Evolutionary conservation across 2,113 vertebrate genomes (phyloP).

Genomic region (Upupa epops): DNA sequence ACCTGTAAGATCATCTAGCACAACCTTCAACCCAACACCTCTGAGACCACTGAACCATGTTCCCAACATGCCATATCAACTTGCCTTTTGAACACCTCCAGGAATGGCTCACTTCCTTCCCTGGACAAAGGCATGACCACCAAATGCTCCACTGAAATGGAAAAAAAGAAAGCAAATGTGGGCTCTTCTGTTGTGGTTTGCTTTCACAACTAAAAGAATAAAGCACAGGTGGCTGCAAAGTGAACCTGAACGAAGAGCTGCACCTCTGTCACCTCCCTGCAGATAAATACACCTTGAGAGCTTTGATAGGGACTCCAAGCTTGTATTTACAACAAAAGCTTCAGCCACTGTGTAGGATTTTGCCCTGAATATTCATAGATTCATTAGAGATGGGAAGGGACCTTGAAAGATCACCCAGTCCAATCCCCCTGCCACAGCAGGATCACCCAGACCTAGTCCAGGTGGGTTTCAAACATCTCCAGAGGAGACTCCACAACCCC

Average conservation of each 20-base stretch:
- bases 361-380: not conserved
- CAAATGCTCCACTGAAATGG: not conserved
- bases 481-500: too few relatives aligned
- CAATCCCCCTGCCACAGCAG: too few relatives aligned
- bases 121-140: fast-evolving
- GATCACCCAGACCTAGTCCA: too few relatives aligned
- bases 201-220: not conserved
- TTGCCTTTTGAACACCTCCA: too few relatives aligned
- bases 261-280: too few relatives aligned
- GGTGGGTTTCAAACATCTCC: too few relatives aligned
- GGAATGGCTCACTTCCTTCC: not conserved
- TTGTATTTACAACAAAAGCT: not conserved
- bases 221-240: not conserved
- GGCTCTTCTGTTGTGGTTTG: not conserved
- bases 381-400: too few relatives aligned
- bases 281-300: fast-evolving
- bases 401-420: too few relatives aligned
- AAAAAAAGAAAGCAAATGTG: not conserved
- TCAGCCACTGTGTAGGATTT: fast-evolving
- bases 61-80: too few relatives aligned
- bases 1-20: too few relatives aligned
- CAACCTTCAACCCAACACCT: too few relatives aligned
- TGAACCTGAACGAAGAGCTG: not conserved
- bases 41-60: too few relatives aligned
- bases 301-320: not conserved